Conservation (phyloP, 2,113 vertebrate species). For the Neopipo cinnamomea region DNA sequence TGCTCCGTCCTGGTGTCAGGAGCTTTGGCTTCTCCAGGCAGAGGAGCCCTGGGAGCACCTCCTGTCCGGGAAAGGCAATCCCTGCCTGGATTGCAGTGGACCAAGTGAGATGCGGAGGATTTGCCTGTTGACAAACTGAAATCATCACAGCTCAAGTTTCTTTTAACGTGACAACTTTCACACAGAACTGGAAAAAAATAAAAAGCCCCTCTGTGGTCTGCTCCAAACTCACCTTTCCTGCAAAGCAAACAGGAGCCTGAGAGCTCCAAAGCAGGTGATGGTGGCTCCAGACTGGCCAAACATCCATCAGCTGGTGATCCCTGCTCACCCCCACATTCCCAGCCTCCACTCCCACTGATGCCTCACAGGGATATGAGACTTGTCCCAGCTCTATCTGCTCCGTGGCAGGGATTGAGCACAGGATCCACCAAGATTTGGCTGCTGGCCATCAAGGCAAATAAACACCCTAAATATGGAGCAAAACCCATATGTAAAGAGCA, state of each 20-base stretch:
- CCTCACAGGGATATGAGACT: background rate
- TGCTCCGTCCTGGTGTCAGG: accelerated
- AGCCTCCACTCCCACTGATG: accelerated
- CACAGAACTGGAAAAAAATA: background rate
- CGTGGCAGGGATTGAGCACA: background rate
- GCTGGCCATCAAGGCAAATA: background rate
- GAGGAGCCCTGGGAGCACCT: background rate
- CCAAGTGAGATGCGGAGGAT: background rate
- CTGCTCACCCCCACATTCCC: background rate
- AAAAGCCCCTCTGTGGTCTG: background rate
- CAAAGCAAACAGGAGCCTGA: background rate
- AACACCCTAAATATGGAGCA: background rate
- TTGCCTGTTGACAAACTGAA: background rate
- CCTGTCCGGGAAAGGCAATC: background rate
- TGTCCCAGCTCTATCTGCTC: background rate
- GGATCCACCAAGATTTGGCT: background rate
- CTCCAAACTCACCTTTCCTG: background rate
- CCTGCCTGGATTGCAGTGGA: background rate
- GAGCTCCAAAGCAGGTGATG: background rate
- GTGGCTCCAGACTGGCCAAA: background rate
- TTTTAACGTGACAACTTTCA: background rate
- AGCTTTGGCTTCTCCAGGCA: background rate
- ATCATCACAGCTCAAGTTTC: background rate
- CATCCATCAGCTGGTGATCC: background rate
- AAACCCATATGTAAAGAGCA: background rate